Base-by-base conservation (phyloP, 2,888 invertebrate genomes). In the Labia minor region DNA sequence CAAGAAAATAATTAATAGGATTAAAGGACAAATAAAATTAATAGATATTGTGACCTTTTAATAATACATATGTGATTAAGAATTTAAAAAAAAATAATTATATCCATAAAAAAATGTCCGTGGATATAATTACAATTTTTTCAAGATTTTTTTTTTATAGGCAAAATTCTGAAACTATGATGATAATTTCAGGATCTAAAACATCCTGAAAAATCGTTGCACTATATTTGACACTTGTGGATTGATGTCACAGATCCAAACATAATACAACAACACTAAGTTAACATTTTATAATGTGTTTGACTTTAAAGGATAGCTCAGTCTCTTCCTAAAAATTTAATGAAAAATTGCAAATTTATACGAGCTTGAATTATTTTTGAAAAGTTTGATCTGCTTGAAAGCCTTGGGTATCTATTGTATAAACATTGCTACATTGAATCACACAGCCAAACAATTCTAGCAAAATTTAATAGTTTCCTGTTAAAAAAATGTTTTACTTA, bases 371-470 rank as follows among this genome's bases (percentile, higher is more conserved):
- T 37, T 63, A 49, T 63, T 63, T 66, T 37, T 21, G 65, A 64
- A 66, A 64, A 66, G 64, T 64, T 61, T 68, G 21, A 19, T 19
- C 68, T 67, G 62, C 66, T 26, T 62, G 11, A 61, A 61, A 21
- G 66, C 66, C 21, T 20, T 61, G 19, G 21, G n/a, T 61, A 21
- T 8, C 61, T 61, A 33, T 33, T 49, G 49, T 66, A 68, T 66
- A 66, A 66, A 66, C 66, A 66, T 61, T 65, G 64, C 68, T 68
- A 68, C 21, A 61, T 62, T 68, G 63, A 64, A 63, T 68, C 66
- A 68, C 66, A 66, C 66, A 64, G 68, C 68, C 68, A 66, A 68
- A 67, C 67, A 65, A 66, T 63, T 66, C 67, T 66, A 68, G 66
- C 68, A 68, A 68, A 49, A 4, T n/a, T 49, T 49, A 49, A 49